phyloP scores from a whole-genome alignment of 2,888 invertebrate species.

The Mechanitis messenoides region DNA sequence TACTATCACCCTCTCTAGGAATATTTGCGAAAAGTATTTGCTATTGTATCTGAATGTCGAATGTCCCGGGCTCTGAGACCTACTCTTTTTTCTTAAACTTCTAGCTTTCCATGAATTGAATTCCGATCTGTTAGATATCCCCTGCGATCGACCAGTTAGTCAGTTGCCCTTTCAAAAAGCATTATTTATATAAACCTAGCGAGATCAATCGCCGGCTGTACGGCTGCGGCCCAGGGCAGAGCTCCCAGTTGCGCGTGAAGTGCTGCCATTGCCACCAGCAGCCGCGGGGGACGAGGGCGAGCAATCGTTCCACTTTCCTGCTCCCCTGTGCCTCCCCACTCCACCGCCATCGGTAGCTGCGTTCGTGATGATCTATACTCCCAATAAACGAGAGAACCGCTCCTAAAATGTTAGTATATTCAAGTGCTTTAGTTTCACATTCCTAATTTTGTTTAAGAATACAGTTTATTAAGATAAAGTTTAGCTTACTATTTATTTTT shows the following conservation, averaged over 20 bases:
- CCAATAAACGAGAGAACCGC: slow-evolving; percentile 84
- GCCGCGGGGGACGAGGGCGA: slow-evolving; percentile 41
- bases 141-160: not conserved
- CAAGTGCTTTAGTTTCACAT: too few relatives aligned
- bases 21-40: too few relatives aligned
- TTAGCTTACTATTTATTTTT: too few relatives aligned
- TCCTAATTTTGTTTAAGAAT: too few relatives aligned
- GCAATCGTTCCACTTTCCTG: slow-evolving; percentile 6
- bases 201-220: slow-evolving; percentile 52
- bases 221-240: slow-evolving; percentile 50
- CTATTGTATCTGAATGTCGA: too few relatives aligned
- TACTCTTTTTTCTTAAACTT: too few relatives aligned
- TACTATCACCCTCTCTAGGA: too few relatives aligned
- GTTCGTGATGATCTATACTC: slow-evolving; percentile 76
- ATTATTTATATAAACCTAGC: slow-evolving; percentile 39
- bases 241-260: slow-evolving; percentile 51
- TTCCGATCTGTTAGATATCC: too few relatives aligned
- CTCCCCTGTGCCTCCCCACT: slow-evolving; percentile 45
- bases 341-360: slow-evolving; percentile 67
- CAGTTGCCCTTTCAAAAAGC: not conserved
- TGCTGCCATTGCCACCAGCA: slow-evolving; percentile 52
- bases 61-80: too few relatives aligned
- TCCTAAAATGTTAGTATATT: slow-evolving; percentile 65
- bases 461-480: too few relatives aligned
- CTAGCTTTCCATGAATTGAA: too few relatives aligned